Evolutionary conservation across 2,888 invertebrate species (phyloP).

Genomic region (Sylvicola cinctus): DNA sequence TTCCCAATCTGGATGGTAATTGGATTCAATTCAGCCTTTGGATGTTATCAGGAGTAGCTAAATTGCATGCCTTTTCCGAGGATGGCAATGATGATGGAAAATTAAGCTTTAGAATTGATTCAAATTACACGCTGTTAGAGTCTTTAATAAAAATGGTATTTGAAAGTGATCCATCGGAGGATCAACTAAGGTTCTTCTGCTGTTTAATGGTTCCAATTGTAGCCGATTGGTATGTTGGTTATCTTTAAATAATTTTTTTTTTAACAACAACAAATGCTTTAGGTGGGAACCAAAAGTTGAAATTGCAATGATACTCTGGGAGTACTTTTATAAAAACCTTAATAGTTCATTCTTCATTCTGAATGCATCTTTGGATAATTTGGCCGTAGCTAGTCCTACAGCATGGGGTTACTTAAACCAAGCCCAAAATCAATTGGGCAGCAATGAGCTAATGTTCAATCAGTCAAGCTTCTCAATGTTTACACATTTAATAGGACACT

Average conservation of each 20-base stretch:
- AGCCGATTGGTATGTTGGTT: slow-evolving; percentile 16
- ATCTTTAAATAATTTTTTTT: no score
- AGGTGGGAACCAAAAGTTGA: slow-evolving; percentile 29
- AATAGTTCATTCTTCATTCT: slow-evolving; percentile 30
- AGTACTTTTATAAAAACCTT: slow-evolving; percentile 33
- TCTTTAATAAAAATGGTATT: slow-evolving; percentile 26
- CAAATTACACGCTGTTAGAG: slow-evolving; percentile 27
- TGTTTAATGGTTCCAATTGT: slow-evolving; percentile 24
- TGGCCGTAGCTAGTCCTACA: slow-evolving; percentile 18
- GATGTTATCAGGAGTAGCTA: slow-evolving; percentile 26
- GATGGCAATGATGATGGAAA: not conserved
- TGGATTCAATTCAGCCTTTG: slow-evolving; percentile 18
- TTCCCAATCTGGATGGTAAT: no score
- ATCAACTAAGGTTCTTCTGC: slow-evolving; percentile 27
- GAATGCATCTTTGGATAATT: slow-evolving; percentile 27
- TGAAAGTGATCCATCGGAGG: slow-evolving; percentile 25
- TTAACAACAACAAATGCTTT: no score
- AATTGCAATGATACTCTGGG: slow-evolving; percentile 31
- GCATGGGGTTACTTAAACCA: slow-evolving; percentile 21
- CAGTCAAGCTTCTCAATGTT: slow-evolving; percentile 30
- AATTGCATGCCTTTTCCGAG: slow-evolving; percentile 19
- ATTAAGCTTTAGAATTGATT: slow-evolving; percentile 1
- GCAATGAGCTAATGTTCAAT: slow-evolving; percentile 15
- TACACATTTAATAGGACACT: slow-evolving; percentile 25
- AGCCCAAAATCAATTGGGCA: slow-evolving; percentile 20